phyloP scores from a whole-genome alignment of 2,113 vertebrate species.

The Paramormyrops kingsleyae region DNA sequence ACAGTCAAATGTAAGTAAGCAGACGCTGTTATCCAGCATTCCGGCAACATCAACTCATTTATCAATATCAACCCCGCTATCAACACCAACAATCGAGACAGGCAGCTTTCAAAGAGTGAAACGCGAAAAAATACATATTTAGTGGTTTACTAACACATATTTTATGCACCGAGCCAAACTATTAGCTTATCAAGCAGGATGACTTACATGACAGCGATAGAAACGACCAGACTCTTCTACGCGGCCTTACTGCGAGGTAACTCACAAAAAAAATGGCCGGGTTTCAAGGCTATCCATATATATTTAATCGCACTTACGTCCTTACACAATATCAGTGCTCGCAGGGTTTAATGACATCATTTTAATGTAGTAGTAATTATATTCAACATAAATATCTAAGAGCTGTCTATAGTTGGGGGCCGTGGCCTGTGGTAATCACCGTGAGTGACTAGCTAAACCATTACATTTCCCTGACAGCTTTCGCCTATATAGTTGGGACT shows the following conservation, averaged over 20 bases:
- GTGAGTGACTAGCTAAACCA: not conserved
- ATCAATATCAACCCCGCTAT: not conserved
- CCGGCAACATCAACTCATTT: not conserved
- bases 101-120: not conserved
- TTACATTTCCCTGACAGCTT: not conserved
- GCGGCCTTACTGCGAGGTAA: not conserved
- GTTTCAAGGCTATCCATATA: not conserved
- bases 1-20: not conserved
- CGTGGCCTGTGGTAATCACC: not conserved
- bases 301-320: not conserved
- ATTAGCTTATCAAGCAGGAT: not conserved
- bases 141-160: not conserved
- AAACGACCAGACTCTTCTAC: not conserved
- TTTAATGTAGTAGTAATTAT: not conserved
- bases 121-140: not conserved
- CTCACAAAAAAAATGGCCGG: not conserved
- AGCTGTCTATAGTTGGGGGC: not conserved
- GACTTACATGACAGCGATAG: not conserved
- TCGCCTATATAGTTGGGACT: not conserved
- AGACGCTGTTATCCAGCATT: not conserved
- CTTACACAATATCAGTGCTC: not conserved
- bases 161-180: not conserved
- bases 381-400: not conserved
- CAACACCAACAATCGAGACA: not conserved
- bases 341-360: not conserved